phyloP scores from a whole-genome alignment of 2,888 invertebrate species.

The Sesia bembeciformis region DNA sequence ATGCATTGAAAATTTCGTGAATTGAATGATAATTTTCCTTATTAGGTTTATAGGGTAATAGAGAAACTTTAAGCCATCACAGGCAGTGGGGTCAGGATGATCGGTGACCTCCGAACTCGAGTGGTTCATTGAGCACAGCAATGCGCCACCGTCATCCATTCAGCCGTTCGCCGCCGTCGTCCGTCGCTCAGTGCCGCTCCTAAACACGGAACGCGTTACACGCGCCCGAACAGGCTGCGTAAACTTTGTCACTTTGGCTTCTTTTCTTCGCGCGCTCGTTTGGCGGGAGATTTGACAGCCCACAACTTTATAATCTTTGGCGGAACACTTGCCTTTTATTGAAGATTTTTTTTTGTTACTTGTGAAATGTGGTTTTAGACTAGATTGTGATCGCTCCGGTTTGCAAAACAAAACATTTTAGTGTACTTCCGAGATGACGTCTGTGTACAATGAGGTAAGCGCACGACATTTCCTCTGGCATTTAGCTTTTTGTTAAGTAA shows the following conservation, averaged over 20 bases:
- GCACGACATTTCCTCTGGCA: slow-evolving; percentile 57
- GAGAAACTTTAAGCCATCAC: slow-evolving; percentile 47
- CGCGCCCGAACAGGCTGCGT: slow-evolving; percentile 54
- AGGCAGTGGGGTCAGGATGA: slow-evolving; percentile 49
- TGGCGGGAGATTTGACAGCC: slow-evolving; percentile 56
- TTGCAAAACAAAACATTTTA: slow-evolving; percentile 40
- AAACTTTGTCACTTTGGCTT: slow-evolving; percentile 29
- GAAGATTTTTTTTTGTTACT: slow-evolving; percentile 1
- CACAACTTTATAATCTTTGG: slow-evolving; percentile 10
- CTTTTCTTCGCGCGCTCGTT: slow-evolving; percentile 30
- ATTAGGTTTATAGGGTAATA: slow-evolving; percentile 38
- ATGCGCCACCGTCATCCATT: slow-evolving; percentile 51
- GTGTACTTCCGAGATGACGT: slow-evolving; percentile 51
- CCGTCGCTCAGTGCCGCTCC: slow-evolving; percentile 58
- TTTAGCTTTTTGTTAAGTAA: slow-evolving; percentile 60
- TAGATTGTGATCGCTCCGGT: slow-evolving; percentile 41
- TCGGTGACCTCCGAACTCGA: slow-evolving; percentile 65
- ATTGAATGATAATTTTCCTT: neutral
- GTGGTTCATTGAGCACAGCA: slow-evolving; percentile 68
- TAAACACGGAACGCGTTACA: slow-evolving; percentile 66
- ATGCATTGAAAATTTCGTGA: too few relatives aligned
- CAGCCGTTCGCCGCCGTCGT: slow-evolving; percentile 31
- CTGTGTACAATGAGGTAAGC: slow-evolving; percentile 67
- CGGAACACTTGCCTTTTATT: neutral
- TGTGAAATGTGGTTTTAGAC: slow-evolving; percentile 51